Percentiles rank a stretch among this genome's conserved stretches.
Evolutionary conservation across 2,113 vertebrate genomes (phyloP).

Genomic region (Microtus richardsoni): DNA sequence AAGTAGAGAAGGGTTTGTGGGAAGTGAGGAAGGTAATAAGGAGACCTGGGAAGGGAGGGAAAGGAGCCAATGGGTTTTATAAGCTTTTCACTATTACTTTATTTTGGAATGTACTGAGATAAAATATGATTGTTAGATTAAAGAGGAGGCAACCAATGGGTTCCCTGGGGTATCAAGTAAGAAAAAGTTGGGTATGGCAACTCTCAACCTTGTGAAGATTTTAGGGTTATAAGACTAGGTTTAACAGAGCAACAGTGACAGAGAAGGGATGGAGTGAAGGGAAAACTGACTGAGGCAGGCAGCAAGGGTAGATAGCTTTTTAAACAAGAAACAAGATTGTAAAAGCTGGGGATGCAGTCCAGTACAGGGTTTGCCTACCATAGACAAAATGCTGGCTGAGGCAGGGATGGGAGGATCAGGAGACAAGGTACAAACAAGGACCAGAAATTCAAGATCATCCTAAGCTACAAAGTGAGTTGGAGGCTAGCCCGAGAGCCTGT

Average conservation of each 20-base stretch:
- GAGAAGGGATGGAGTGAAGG: neutral
- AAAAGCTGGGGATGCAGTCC: neutral
- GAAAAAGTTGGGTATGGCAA: neutral
- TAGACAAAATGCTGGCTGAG: neutral
- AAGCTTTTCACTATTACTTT: neutral
- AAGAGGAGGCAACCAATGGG: neutral
- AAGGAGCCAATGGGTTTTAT: neutral
- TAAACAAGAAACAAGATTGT: neutral
- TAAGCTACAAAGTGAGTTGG: neutral
- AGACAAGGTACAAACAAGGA: neutral
- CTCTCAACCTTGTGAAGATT: neutral
- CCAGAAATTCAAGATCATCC: neutral
- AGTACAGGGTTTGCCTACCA: neutral
- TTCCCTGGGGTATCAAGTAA: neutral
- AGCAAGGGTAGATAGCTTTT: neutral
- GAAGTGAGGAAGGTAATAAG: neutral
- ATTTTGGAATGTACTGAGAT: neutral
- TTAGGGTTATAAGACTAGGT: neutral
- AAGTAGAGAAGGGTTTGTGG: neutral
- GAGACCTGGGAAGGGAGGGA: neutral
- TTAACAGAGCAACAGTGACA: neutral
- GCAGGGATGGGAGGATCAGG: neutral
- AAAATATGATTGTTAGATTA: neutral
- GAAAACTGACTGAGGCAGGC: neutral
- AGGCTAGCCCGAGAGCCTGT: neutral